Base-by-base conservation (phyloP, 2,797 vertebrate genomes). In the Adrianichthys oophorus region DNA sequence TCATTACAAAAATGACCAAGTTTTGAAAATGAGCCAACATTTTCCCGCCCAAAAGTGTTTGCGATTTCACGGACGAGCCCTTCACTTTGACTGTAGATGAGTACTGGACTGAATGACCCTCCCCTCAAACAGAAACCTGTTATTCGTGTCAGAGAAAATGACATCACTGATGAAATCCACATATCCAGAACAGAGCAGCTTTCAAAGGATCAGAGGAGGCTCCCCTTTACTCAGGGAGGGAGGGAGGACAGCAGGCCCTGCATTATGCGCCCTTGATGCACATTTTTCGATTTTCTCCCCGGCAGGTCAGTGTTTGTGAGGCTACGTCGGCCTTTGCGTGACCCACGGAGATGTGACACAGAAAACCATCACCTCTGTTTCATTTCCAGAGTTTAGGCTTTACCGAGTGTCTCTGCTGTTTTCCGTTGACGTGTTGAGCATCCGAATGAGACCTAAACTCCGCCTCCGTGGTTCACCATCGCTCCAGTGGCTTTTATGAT, bases 401-500 rank as follows among this genome's bases (percentile, higher is more conserved):
- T 19, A 48, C 55, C 17, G 58, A 68, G 60, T 68, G 65, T 53
- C 45, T 69, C 52, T 52, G 65, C 68, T 70, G 65, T 66, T 66
- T 70, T 84, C 71, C 66, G 65, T 79, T 68, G 76, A 78, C 52
- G 59, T 44, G 52, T 47, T 29, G 58, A 64, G 60, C 74, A 66
- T 68, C 70, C 54, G 68, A 82, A 76, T 59, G 73, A 85, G 67
- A 84, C 44, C 56, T 44, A 70, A 74, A 61, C 48, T 75, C 65
- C 41, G 29, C 59, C 71, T 66, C 65, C 72, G 67, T 68, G 79
- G 65, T 79, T 83, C 79, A 79, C 62, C 65, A 64, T 83, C 57
- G 75, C 65, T 52, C 82, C 79, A 85, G 86, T 85, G 83, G 73
- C 65, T 87, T 85, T 83, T 77, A 82, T 63, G 80, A 80, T 74